Conservation (phyloP, 2,797 vertebrate species). For the Coranthus polyacanthus region DNA sequence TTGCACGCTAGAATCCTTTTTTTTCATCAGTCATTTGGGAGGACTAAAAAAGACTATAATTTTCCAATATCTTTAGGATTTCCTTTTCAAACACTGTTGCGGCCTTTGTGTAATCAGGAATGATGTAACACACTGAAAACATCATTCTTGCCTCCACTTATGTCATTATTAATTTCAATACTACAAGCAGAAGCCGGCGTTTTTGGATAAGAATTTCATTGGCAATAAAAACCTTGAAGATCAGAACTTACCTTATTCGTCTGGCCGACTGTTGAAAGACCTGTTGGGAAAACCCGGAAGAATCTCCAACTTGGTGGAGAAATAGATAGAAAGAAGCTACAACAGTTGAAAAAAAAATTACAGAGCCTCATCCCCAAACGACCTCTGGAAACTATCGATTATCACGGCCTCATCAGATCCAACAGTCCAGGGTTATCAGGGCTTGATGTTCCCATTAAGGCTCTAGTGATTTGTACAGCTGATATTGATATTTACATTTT, state of each 20-base stretch:
- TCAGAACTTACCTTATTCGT: not conserved
- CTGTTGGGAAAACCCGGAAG: constrained; percentile 13
- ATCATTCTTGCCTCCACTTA: not conserved
- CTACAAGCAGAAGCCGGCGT: not conserved
- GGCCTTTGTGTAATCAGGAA: not conserved
- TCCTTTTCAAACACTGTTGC: not conserved
- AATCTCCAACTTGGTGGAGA: constrained; percentile 16
- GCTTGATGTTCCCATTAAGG: constrained; percentile 1
- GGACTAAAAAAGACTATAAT: too few species aligned
- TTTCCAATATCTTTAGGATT: not conserved
- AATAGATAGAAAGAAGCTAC: not conserved
- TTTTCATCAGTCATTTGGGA: too few species aligned
- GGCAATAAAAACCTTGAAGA: not conserved
- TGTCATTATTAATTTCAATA: not conserved
- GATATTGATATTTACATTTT: not conserved
- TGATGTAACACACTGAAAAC: not conserved
- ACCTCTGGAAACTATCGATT: constrained; percentile 11
- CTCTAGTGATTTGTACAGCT: too few species aligned
- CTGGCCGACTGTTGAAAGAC: constrained; percentile 11
- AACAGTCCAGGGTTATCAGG: constrained; percentile 10
- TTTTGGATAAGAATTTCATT: not conserved
- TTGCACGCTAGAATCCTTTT: too few species aligned
- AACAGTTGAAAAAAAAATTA: constrained; percentile 15
- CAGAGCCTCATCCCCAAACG: constrained; percentile 7
- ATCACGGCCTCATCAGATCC: constrained; percentile 24